These are phyloP conservation scores for Astropecten irregularis DNA, from an alignment of 53 echinoderm and acorn worm species.

Conservation along the genomic window DNA sequence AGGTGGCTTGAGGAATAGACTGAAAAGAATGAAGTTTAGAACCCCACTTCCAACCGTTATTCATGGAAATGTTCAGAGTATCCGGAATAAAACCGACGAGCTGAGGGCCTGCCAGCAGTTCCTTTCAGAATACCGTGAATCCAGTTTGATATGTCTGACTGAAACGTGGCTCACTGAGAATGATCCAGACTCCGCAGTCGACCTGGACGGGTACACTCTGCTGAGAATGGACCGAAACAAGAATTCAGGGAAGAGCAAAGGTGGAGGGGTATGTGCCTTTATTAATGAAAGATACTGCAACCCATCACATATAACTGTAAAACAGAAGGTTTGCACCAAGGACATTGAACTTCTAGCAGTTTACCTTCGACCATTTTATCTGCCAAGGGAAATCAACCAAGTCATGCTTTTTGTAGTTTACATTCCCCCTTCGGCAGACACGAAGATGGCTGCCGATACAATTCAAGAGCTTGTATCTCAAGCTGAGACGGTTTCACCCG, in stretches of 20 bases:
- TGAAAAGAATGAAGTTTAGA: too few relatives aligned
- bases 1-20: conserved; percentile 43
- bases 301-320: conserved; percentile 18
- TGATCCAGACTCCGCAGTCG: not conserved
- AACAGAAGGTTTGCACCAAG: not conserved
- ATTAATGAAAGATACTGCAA: conserved; percentile 4
- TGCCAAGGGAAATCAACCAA: conserved; percentile 18
- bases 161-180: conserved; percentile 63
- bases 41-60: conserved; percentile 50
- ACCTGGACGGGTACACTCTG: conserved; percentile 22
- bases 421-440: not conserved
- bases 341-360: conserved; percentile 4
- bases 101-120: conserved; percentile 20
- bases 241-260: conserved; percentile 4
- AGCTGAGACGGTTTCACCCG: not conserved
- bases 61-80: conserved; percentile 53
- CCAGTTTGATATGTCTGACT: conserved; percentile 56
- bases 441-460: not conserved
- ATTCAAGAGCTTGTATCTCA: not conserved
- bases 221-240: conserved; percentile 20
- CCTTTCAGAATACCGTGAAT: conserved; percentile 56
- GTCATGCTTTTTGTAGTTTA: not conserved
- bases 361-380: not conserved
- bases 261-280: not conserved
- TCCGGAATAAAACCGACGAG: conserved; percentile 60